Conservation (phyloP, 2,888 invertebrate genomes). For the Cylindroiulus punctatus region DNA sequence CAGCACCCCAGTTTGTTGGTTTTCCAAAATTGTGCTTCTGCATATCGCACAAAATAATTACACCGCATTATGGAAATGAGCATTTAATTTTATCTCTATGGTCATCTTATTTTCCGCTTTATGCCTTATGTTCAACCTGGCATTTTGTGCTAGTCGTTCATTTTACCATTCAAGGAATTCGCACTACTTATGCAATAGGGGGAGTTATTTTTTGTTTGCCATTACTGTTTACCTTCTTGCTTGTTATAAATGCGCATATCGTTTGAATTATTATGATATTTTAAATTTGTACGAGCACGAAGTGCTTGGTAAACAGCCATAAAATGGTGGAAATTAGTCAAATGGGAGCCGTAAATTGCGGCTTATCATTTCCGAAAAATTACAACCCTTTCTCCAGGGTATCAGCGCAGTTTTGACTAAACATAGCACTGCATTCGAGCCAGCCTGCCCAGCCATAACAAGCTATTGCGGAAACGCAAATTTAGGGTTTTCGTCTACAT, state of each 20-base stretch:
- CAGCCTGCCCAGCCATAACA: background rate
- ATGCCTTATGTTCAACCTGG: too few species aligned
- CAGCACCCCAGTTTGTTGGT: too few species aligned
- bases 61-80: too few species aligned
- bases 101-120: too few species aligned
- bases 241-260: background rate
- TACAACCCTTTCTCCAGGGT: constrained; percentile 16
- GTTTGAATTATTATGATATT: constrained; percentile 5
- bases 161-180: too few species aligned
- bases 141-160: too few species aligned
- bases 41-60: too few species aligned
- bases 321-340: constrained; percentile 29
- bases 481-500: background rate
- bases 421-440: background rate
- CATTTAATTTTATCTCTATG: too few species aligned
- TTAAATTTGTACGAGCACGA: background rate
- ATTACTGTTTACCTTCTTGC: background rate
- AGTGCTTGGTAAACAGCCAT: constrained; percentile 9
- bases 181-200: too few species aligned
- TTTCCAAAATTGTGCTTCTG: too few species aligned
- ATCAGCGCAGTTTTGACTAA: background rate
- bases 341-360: constrained; percentile 10
- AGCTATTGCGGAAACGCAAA: background rate
- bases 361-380: constrained; percentile 25
- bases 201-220: background rate